Base-by-base conservation (phyloP, 2,888 invertebrate species). In the Allolobophora icterica region DNA sequence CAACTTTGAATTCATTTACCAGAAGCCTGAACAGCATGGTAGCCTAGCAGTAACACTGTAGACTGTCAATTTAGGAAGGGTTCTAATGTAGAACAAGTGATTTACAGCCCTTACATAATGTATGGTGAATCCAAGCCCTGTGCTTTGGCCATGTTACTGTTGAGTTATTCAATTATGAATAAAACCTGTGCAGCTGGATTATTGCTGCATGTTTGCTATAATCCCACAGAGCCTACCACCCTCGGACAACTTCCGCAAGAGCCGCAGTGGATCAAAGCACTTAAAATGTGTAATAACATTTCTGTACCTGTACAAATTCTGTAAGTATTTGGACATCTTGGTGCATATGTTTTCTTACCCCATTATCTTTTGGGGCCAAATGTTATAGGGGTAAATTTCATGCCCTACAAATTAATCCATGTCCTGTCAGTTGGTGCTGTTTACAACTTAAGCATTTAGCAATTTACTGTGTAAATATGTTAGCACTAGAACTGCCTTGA, bases 401-500 rank as follows among this genome's bases (percentile, higher is more conserved):
- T 71, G 35, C 87, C 84, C 34, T 87, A 34, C 5, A 38, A 87
- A 34, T 34, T 87, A 35, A 87, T 33, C 87, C 33, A 38, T 87
- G 87, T 38, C 35, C 87, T 24, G 87, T 34, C 34, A 34, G 35
- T 87, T 87, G 87, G 87, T 87, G 87, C 87, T 87, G 87, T 87
- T 34, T 87, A 35, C 34, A 35, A 38, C 87, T 35, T 38, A 34
- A 24, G 87, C 35, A 38, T 34, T 87, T 87, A 35, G 87, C 38
- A 87, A 38, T 34, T 87, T 11, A 71, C 71, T 71, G 71, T 71
- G 71, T 71, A 71, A 71, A 71, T 71, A 71, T 71, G 71, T 71
- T 71, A 71, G 71, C 71, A n/a, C 71, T 71, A 71, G 71, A 71
- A 71, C 71, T 35, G 87, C 87, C 87, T 87, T 87, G 87, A 87